These are phyloP conservation scores for Lissonota sp. DNA, from an alignment of 2,888 invertebrate genomes.

Conservation along the genomic window DNA sequence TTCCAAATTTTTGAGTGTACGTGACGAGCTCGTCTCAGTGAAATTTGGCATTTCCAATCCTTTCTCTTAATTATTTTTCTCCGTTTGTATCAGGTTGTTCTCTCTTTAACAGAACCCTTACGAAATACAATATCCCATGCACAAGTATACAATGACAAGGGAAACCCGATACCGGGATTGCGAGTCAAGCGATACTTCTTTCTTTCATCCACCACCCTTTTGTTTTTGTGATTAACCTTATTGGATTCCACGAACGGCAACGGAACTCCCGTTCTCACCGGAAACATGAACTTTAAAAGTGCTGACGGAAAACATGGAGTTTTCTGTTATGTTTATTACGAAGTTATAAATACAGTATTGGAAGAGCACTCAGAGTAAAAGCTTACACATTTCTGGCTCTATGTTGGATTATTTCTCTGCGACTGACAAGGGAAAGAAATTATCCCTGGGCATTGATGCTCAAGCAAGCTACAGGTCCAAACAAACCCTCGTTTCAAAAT, in stretches of 20 bases:
- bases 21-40: no score
- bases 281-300: not conserved
- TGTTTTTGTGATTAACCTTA: constrained; percentile 52
- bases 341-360: no score
- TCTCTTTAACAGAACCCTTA: not conserved
- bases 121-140: constrained; percentile 12
- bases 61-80: not conserved
- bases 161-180: constrained; percentile 50
- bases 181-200: constrained; percentile 54
- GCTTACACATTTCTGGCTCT: no score
- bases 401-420: no score
- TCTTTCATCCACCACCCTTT: constrained; percentile 9
- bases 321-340: no score
- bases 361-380: no score
- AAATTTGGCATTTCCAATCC: not conserved
- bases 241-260: constrained; percentile 41
- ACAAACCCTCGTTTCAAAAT: no score
- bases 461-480: no score
- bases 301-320: no score
- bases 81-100: not conserved
- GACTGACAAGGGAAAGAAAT: no score
- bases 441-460: no score
- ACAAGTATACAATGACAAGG: constrained; percentile 1
- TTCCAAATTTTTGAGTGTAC: no score
- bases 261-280: not conserved